phyloP scores from a whole-genome alignment of 2,113 vertebrate genomes.

The Sinocyclocheilus maitianheensis region DNA sequence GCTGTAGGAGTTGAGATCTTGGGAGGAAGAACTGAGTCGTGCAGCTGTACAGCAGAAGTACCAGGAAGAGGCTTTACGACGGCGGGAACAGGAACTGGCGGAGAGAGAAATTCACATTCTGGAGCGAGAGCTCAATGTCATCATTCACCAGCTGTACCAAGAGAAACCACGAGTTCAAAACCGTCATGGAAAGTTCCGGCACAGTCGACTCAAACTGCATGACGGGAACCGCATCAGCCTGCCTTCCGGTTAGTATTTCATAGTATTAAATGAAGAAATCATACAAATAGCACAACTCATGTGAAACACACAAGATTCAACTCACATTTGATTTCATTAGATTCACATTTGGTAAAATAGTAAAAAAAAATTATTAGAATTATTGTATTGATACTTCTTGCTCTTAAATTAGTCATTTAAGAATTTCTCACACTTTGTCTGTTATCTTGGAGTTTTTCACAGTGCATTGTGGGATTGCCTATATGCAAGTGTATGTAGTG shows the following conservation, averaged over 20 bases:
- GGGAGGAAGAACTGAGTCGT: conserved; percentile 92
- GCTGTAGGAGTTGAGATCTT: conserved; percentile 90
- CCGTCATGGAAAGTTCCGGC: conserved; percentile 93
- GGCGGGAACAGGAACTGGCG: conserved; percentile 91
- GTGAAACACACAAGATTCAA: background rate
- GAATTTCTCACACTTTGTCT: background rate
- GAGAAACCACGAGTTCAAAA: conserved; percentile 94
- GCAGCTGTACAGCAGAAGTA: conserved; percentile 96
- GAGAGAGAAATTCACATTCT: conserved; percentile 95
- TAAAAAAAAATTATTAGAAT: too few relatives aligned
- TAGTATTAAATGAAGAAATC: background rate
- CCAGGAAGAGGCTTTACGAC: conserved; percentile 89
- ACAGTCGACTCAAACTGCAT: conserved; percentile 89
- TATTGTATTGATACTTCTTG: too few relatives aligned
- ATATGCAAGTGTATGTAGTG: background rate
- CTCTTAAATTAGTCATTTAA: too few relatives aligned
- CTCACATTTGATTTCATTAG: too few relatives aligned
- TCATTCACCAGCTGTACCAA: conserved; percentile 97
- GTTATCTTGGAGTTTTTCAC: background rate
- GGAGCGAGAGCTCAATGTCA: conserved; percentile 94
- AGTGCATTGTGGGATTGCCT: background rate
- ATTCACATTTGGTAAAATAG: too few relatives aligned
- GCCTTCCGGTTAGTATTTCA: conserved; percentile 81
- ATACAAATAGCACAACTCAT: background rate
- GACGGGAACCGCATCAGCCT: conserved; percentile 96